Conservation (phyloP, 2,113 vertebrate species). For the Cercopithecus mona region DNA sequence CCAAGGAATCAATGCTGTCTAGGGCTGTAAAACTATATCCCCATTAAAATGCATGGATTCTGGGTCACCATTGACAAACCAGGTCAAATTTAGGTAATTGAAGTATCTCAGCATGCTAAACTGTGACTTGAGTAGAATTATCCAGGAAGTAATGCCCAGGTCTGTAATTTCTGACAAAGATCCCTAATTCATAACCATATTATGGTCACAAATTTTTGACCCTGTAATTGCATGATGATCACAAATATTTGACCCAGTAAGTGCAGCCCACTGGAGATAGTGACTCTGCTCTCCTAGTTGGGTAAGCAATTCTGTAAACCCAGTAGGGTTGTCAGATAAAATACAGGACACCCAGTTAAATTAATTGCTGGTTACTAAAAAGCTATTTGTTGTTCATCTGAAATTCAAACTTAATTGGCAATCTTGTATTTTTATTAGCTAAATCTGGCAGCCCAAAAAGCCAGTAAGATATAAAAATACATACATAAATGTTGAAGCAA, state of each 20-base stretch:
- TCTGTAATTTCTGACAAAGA: slow-evolving; percentile 5
- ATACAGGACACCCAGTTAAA: not conserved
- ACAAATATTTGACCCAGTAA: not conserved
- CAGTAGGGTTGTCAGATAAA: not conserved
- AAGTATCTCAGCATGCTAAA: not conserved
- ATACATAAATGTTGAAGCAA: slow-evolving; percentile 23
- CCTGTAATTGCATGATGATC: not conserved
- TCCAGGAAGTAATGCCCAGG: not conserved
- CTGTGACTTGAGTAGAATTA: not conserved
- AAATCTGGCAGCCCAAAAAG: not conserved
- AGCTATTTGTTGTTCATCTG: not conserved
- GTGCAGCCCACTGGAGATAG: not conserved
- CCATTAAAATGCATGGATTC: not conserved
- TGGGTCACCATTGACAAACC: not conserved
- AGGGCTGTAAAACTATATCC: not conserved
- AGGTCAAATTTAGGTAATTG: not conserved
- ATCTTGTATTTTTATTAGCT: slow-evolving; percentile 6
- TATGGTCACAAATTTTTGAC: not conserved
- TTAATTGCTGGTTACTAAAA: not conserved
- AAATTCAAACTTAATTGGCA: slow-evolving; percentile 33
- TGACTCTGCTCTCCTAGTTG: not conserved
- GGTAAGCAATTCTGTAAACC: slow-evolving; percentile 31
- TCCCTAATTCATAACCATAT: not conserved
- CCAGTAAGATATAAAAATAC: not conserved
- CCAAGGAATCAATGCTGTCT: not conserved